These are phyloP conservation scores for Philopotamus ludificatus DNA, from an alignment of 1,140 invertebrate species.

Conservation along the genomic window DNA sequence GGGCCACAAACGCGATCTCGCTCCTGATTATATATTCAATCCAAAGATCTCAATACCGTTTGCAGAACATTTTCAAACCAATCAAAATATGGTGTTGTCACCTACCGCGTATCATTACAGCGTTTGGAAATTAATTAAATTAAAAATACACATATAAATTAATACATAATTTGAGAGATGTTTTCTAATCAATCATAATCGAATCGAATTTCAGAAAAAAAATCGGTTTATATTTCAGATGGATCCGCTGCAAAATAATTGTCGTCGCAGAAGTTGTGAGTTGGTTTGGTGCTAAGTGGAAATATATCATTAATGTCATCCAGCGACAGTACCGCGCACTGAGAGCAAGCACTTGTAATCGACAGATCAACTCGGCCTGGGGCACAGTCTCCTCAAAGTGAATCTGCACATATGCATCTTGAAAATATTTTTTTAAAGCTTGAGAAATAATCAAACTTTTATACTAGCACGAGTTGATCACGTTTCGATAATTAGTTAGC, in stretches of 20 bases:
- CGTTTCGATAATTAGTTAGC: too few relatives aligned
- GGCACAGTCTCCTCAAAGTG: constrained; percentile 8
- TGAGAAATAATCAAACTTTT: too few relatives aligned
- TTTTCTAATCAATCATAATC: too few relatives aligned
- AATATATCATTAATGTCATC: constrained; percentile 41
- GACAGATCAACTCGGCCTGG: constrained; percentile 17
- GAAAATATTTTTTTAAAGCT: too few relatives aligned
- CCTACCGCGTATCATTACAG: too few relatives aligned
- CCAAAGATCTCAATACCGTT: constrained; percentile 30
- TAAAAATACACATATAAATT: too few relatives aligned
- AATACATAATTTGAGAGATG: too few relatives aligned
- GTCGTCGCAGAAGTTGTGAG: constrained; percentile 32
- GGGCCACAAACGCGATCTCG: neutral
- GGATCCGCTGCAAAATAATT: constrained; percentile 30
- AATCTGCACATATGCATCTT: too few relatives aligned
- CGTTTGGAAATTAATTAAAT: too few relatives aligned
- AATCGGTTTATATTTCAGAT: neutral
- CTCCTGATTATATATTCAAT: constrained; percentile 33
- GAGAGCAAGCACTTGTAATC: constrained; percentile 17
- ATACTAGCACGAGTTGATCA: too few relatives aligned
- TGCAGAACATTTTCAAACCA: constrained; percentile 22
- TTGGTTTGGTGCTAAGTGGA: constrained; percentile 37
- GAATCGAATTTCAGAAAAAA: too few relatives aligned
- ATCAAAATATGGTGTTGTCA: constrained; percentile 23
- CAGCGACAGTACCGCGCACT: constrained; percentile 16